phyloP scores from a whole-genome alignment of 2,888 invertebrate genomes.

The Zaprionus bogoriensis region DNA sequence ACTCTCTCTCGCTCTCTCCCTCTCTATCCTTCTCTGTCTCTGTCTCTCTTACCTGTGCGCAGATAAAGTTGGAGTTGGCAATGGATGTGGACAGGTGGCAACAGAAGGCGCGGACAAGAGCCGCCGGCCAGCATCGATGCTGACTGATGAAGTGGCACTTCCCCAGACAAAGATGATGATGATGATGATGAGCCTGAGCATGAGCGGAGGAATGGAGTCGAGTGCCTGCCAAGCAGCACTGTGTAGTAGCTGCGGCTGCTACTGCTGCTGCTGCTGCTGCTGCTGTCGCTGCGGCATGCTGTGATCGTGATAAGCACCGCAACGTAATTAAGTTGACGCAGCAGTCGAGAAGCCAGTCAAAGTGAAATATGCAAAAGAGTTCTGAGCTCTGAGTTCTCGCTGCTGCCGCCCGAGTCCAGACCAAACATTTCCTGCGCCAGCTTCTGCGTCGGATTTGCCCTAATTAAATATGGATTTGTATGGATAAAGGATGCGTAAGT shows the following conservation, averaged over 20 bases:
- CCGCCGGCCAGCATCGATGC: conserved; percentile 57
- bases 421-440: conserved; percentile 1
- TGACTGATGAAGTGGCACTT: conserved; percentile 77
- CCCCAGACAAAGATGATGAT: conserved; percentile 10
- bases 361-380: conserved; percentile 13
- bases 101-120: conserved; percentile 52
- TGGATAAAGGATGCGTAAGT: conserved; percentile 9
- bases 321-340: conserved; percentile 68
- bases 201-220: conserved; percentile 8
- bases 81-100: conserved; percentile 49
- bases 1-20: not conserved
- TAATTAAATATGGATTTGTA: conserved; percentile 72
- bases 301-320: conserved; percentile 67
- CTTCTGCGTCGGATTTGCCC: conserved; percentile 16
- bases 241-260: not conserved
- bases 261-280: not conserved
- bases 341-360: conserved; percentile 44
- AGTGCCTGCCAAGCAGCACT: not conserved
- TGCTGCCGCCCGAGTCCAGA: not conserved
- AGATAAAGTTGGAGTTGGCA: conserved; percentile 31
- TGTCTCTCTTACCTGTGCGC: no score
- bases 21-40: not conserved
- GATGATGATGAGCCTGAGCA: conserved; percentile 4
- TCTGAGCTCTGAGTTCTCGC: no score
- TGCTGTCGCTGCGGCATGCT: conserved; percentile 7